Evolutionary conservation across 1,140 invertebrate species (phyloP), one percentile per base, ranked within the genome.

Genomic region (Trissolcus basalis): DNA sequence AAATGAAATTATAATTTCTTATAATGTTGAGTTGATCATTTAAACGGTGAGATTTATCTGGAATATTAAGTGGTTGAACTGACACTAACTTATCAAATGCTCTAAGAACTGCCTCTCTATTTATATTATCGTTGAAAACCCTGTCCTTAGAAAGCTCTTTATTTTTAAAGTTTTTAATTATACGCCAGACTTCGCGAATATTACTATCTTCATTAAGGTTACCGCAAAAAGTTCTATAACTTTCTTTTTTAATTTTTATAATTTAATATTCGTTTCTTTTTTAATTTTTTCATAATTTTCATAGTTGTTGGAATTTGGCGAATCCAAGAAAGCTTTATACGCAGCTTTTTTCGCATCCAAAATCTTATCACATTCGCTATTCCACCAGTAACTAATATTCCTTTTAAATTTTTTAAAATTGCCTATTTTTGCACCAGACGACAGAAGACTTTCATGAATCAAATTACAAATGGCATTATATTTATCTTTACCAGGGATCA

Each of bases 41-140:
- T 10, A 35, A 35, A 6, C 33, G 33, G 33, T 35, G 10, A 35
- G 33, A 35, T 35, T 35, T 35, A 35, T 6, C 33, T 10, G 10
- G 5, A 35, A 35, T 35, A 35, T 35, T 10, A 6, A 6, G 33
- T 6, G 33, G 5, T 35, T 5, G 10, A 35, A 10, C 5, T 7
- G 39, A n/a, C 4, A n/a, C 47, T 5, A 60, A 13, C 13, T 60
- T 50, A 33, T 60, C 58, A 32, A 60, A 60, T 12, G 47, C 45
- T 32, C n/a, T 60, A 2, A 35, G 14, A 11, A 51, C 43, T 4
- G 41, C 4, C 1, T 50, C 33, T 19, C 12, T 39, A 10, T 36
- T 12, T 1, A 54, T 27, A n/a, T 35, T 32, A 12, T 4, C 16
- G 3, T 49, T 35, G 6, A n/a, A 43, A 19, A 2, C 33, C 10